These are phyloP conservation scores for Orchesellides sinensis DNA, from an alignment of 2,888 invertebrate species.

Conservation along the genomic window DNA sequence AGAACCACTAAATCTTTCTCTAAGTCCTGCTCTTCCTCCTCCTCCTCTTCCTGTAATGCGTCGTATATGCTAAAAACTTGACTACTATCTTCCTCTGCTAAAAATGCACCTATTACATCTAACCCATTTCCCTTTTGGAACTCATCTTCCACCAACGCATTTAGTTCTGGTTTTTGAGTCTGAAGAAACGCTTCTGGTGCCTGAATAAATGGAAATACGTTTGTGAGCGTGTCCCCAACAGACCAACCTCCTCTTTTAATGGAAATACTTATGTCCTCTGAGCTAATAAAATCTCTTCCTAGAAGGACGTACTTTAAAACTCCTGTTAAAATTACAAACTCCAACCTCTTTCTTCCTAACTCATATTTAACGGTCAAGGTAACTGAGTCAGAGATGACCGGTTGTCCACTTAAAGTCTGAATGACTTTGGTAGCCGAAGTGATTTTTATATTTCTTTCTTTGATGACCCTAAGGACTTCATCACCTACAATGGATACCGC, in stretches of 20 bases:
- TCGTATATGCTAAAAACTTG: not conserved
- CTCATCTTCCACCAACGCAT: not conserved
- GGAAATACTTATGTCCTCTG: not conserved
- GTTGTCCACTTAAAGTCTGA: not conserved
- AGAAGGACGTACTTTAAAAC: conserved; percentile 3
- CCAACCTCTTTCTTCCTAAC: not conserved
- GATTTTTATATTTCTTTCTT: not conserved
- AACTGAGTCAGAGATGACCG: not conserved
- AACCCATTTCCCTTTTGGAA: not conserved
- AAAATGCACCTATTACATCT: not conserved
- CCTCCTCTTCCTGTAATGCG: not conserved
- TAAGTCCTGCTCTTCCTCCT: not conserved
- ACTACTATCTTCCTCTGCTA: not conserved
- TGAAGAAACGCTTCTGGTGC: not conserved
- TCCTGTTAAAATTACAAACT: not conserved
- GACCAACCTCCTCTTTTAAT: not conserved
- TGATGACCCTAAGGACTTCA: not conserved
- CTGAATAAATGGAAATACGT: not conserved
- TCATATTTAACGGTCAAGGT: not conserved
- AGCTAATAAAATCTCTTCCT: conserved; percentile 13
- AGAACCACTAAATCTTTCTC: not conserved
- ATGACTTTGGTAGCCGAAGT: not conserved
- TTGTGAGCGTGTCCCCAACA: not conserved
- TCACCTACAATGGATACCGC: not conserved
- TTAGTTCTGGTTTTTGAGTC: not conserved